A percentile compares a stretch with the other conserved stretches of the same genome.
phyloP scores from a whole-genome alignment of 2,797 vertebrate genomes.

The Crenuchus spilurus region DNA sequence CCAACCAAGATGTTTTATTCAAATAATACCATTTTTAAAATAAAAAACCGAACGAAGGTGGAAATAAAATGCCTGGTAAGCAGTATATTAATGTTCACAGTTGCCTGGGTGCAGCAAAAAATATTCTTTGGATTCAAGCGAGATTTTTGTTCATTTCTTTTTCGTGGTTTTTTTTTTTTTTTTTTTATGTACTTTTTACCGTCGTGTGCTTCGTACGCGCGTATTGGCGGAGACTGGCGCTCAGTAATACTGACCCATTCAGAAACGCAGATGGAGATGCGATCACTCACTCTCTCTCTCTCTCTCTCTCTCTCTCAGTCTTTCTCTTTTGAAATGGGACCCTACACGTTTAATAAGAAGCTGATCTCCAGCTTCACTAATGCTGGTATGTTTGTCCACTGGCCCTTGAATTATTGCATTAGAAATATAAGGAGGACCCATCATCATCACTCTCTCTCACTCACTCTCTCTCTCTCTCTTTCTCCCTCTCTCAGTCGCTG shows the following conservation, averaged over 20 bases:
- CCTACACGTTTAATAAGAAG: constrained; percentile 86
- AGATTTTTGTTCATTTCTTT: constrained; percentile 75
- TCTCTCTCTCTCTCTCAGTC: constrained; percentile 33
- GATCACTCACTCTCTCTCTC: no score
- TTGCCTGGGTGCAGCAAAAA: constrained; percentile 98
- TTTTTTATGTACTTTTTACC: background rate
- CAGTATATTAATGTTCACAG: constrained; percentile 95
- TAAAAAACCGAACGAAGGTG: constrained; percentile 70
- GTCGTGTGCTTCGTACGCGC: no score
- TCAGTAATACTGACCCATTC: no score
- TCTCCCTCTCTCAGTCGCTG: constrained; percentile 86
- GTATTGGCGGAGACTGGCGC: no score
- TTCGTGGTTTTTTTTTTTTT: background rate
- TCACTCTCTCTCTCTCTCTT: constrained; percentile 52
- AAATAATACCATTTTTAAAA: background rate
- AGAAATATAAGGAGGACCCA: constrained; percentile 74
- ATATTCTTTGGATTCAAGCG: constrained; percentile 99
- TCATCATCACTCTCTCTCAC: constrained; percentile 1
- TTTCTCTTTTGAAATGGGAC: constrained; percentile 87
- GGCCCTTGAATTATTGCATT: constrained; percentile 99
- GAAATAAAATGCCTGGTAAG: constrained; percentile 84
- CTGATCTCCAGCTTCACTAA: constrained; percentile 82
- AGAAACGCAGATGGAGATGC: no score
- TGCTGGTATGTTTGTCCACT: constrained; percentile 98
- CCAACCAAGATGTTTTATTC: constrained; percentile 27